Evolutionary conservation across 2,797 vertebrate species (phyloP).

Genomic region (Leptodactylus fallax): DNA sequence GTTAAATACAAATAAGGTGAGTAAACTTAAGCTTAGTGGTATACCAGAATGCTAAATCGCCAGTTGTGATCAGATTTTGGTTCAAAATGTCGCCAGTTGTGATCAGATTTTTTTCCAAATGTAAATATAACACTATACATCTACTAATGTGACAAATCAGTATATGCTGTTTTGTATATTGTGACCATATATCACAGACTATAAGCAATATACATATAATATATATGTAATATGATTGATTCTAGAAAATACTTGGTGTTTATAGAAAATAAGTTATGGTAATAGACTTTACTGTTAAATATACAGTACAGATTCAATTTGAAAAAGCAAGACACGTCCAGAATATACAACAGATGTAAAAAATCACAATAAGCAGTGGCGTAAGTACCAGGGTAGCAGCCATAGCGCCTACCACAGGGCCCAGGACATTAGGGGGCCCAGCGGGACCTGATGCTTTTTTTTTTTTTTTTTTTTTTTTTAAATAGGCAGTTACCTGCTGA

Average conservation of each 20-base stretch:
- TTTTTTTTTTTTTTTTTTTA: too few relatives aligned
- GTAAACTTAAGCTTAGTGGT: neutral
- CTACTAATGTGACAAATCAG: neutral
- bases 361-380: neutral
- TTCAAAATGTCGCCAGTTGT: neutral
- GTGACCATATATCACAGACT: neutral
- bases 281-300: neutral
- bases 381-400: too few relatives aligned
- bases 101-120: neutral
- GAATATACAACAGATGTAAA: too few relatives aligned
- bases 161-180: neutral
- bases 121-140: too few relatives aligned
- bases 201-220: neutral
- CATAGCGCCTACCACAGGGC: too few relatives aligned
- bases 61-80: neutral
- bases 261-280: neutral
- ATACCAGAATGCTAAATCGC: neutral
- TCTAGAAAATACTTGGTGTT: neutral
- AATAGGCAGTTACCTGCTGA: too few relatives aligned
- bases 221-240: neutral
- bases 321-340: too few relatives aligned
- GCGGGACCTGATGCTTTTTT: too few relatives aligned
- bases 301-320: neutral
- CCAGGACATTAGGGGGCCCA: too few relatives aligned
- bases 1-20: neutral